phyloP scores from a whole-genome alignment of 2,888 invertebrate genomes.

The Cotesia congregata region DNA sequence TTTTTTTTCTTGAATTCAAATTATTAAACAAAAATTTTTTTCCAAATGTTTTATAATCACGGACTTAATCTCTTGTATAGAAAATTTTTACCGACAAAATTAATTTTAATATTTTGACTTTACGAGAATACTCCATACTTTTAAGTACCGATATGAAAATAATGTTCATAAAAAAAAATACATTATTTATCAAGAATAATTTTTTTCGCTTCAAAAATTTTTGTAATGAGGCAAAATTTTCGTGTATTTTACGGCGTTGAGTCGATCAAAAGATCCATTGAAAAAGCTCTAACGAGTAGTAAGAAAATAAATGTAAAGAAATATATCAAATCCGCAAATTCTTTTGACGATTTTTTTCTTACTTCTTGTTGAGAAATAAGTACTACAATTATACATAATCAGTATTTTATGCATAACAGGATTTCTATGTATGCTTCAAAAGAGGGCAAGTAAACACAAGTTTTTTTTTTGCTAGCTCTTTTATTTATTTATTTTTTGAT shows the following conservation, averaged over 20 bases:
- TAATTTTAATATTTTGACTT: too few relatives aligned
- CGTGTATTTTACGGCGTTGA: neutral
- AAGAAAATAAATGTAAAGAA: neutral
- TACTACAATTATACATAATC: conserved; percentile 24
- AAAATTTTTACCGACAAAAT: too few relatives aligned
- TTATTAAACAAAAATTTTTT: too few relatives aligned
- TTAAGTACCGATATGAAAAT: neutral
- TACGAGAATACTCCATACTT: neutral
- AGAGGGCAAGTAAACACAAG: neutral
- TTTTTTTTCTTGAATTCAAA: too few relatives aligned
- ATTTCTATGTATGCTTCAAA: too few relatives aligned
- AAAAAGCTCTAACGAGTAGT: conserved; percentile 6
- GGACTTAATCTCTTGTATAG: too few relatives aligned
- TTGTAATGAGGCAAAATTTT: conserved; percentile 19
- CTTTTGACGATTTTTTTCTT: conserved; percentile 17
- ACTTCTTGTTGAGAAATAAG: neutral
- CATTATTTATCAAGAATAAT: neutral
- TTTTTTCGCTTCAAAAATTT: conserved; percentile 5
- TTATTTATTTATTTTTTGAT: conserved; percentile 8
- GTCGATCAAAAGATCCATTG: neutral
- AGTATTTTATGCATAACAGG: conserved; percentile 21
- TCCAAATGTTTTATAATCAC: too few relatives aligned
- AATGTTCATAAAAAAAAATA: neutral
- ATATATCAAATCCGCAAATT: conserved; percentile 2
- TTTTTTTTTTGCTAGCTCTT: conserved; percentile 18